Conservation (phyloP, 2,113 vertebrate species). For the Trichomycterus rosablanca region DNA sequence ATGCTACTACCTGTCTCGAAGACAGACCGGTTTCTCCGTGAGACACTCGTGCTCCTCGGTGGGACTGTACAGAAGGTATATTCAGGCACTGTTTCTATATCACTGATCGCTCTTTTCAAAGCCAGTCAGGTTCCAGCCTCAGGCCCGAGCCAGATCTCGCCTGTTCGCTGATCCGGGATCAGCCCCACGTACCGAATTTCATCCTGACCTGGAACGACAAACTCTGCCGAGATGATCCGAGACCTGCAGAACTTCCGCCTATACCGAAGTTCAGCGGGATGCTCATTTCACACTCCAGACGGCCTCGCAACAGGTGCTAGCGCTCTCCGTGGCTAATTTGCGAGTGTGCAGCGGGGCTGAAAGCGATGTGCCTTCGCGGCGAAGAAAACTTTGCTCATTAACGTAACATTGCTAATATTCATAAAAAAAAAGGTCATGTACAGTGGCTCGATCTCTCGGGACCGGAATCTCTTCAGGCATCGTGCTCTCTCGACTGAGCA, state of each 20-base stretch:
- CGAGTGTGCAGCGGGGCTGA: conserved; percentile 50
- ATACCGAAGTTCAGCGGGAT: conserved; percentile 34
- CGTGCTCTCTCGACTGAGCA: conserved; percentile 46
- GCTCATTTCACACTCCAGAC: conserved; percentile 54
- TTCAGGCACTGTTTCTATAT: conserved; percentile 30
- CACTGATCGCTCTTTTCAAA: conserved; percentile 29
- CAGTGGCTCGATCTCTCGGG: conserved; percentile 21
- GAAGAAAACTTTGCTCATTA: conserved; percentile 49
- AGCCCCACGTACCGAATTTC: background rate
- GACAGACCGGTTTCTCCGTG: conserved; percentile 15
- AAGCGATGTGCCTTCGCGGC: conserved; percentile 41
- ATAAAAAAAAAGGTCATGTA: conserved; percentile 34
- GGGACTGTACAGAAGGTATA: conserved; percentile 21
- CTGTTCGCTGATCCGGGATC: conserved; percentile 1
- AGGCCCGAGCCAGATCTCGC: background rate
- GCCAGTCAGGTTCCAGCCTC: conserved; percentile 25
- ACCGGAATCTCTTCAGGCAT: conserved; percentile 38
- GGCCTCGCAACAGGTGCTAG: conserved; percentile 51
- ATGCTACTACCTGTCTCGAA: no score
- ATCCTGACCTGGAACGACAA: background rate
- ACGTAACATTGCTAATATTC: conserved; percentile 33
- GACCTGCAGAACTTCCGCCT: conserved; percentile 28
- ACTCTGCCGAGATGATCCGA: conserved; percentile 10
- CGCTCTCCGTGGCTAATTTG: conserved; percentile 47
- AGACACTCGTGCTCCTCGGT: conserved; percentile 13